A percentile compares a stretch with the other conserved stretches of the same genome.
Conservation (phyloP, 2,888 invertebrate genomes). For the Epirrita christyi region DNA sequence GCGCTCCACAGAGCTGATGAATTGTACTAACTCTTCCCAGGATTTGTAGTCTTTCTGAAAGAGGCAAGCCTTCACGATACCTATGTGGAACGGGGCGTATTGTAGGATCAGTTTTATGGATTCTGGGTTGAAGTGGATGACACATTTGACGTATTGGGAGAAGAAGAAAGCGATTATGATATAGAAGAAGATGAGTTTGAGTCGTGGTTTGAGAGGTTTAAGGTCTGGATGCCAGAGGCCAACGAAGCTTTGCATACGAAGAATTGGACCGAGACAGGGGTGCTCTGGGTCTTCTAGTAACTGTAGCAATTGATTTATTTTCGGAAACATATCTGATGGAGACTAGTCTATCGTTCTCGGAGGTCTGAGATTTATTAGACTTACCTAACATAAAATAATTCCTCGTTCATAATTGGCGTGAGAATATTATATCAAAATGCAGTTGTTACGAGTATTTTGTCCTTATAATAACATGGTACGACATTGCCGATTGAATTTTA, state of each 20-base stretch:
- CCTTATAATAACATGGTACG: slow-evolving; percentile 52
- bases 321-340: slow-evolving; percentile 25
- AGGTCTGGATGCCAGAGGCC: slow-evolving; percentile 61
- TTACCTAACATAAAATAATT: slow-evolving; percentile 21
- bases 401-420: slow-evolving; percentile 46
- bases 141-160: slow-evolving; percentile 60
- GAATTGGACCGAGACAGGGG: slow-evolving; percentile 61
- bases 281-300: slow-evolving; percentile 54
- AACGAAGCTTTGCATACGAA: slow-evolving; percentile 48
- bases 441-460: slow-evolving; percentile 52
- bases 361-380: slow-evolving; percentile 20
- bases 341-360: slow-evolving; percentile 9
- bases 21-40: slow-evolving; percentile 58
- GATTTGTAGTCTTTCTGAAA: slow-evolving; percentile 55
- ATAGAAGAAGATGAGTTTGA: slow-evolving; percentile 54
- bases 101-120: slow-evolving; percentile 57
- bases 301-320: slow-evolving; percentile 33
- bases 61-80: slow-evolving; percentile 56
- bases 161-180: slow-evolving; percentile 54
- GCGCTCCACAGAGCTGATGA: slow-evolving; percentile 55
- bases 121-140: slow-evolving; percentile 45
- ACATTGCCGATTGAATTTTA: slow-evolving; percentile 49
- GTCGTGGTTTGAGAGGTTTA: slow-evolving; percentile 36
- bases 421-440: slow-evolving; percentile 49
- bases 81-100: slow-evolving; percentile 66